Base-by-base conservation (phyloP, 2,113 vertebrate genomes). In the Aspidoscelis tigris region DNA sequence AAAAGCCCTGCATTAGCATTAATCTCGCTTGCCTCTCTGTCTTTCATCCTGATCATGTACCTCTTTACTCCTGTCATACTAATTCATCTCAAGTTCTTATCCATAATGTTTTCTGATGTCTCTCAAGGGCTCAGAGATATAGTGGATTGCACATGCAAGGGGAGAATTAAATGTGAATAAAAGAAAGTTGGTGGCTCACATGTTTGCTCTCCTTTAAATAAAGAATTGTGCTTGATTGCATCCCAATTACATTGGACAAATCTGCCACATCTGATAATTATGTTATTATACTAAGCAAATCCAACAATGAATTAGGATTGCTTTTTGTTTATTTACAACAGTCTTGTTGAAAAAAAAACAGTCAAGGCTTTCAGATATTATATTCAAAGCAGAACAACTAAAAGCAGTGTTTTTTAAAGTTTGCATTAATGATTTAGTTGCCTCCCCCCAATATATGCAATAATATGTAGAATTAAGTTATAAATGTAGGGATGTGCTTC, bases 401-500 rank as follows among this genome's bases (percentile, higher is more conserved):
- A 95, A 95, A 93, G 94, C 93, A 89, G 80, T 89, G 85, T 85
- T 91, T 91, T 90, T 92, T 95, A 94, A 93, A 92, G 89, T 96
- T 95, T 96, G 94, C 96, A 95, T 96, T 96, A 96, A 96, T 97
- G 93, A 96, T 95, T 92, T 94, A 94, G 93, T 93, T 90, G 94
- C 95, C 58, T 96, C 96, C 97, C 96, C 97, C 98, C 78, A 98
- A 99, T 98, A 97, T 97, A 97, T 96, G 97, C 97, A 98, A 98
- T 97, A 98, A 99, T 98, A 98, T 97, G 95, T 94, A 91, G 98
- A 99, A 99, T 99, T 98, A 97, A 98, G 97, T 99, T 99, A 99
- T 96, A 96, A 96, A 97, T 93, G 97, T 97, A 97, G 97, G 97
- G 97, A 98, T 98, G 97, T 98, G 97, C 98, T 98, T 95, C 94